Evolutionary conservation across 2,888 invertebrate species (phyloP).

Genomic region (Rhabditophanes sp.): DNA sequence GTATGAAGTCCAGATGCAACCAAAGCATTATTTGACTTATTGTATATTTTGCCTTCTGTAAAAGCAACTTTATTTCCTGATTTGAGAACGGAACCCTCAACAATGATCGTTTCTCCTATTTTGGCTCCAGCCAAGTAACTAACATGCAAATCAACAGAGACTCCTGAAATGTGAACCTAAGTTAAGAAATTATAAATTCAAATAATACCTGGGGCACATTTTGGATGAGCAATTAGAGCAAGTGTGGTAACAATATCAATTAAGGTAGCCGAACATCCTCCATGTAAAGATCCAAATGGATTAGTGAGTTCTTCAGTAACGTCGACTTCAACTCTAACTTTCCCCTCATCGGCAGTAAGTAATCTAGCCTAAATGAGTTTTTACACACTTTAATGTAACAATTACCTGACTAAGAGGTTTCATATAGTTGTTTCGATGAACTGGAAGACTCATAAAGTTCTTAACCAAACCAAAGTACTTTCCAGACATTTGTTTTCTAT

Average conservation of each 20-base stretch:
- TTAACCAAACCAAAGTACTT: too few species aligned
- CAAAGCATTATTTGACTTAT: constrained; percentile 57
- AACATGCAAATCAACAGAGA: constrained; percentile 67
- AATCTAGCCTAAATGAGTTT: constrained; percentile 23
- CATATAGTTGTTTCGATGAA: too few species aligned
- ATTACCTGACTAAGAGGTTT: too few species aligned
- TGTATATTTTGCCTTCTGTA: constrained; percentile 61
- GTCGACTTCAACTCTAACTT: constrained; percentile 28
- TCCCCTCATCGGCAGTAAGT: constrained; percentile 21
- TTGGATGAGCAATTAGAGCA: constrained; percentile 22
- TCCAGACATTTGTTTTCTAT: too few species aligned
- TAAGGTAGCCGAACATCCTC: constrained; percentile 32
- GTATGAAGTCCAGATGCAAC: constrained; percentile 71
- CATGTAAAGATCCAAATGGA: constrained; percentile 23
- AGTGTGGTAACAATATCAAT: constrained; percentile 35
- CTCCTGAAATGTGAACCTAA: constrained; percentile 52
- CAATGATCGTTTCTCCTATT: constrained; percentile 61
- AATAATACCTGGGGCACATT: constrained; percentile 3
- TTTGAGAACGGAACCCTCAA: constrained; percentile 63
- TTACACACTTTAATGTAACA: too few species aligned
- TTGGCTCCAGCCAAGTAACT: constrained; percentile 64
- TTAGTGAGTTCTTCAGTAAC: constrained; percentile 27
- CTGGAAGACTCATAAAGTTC: too few species aligned
- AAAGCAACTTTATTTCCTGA: constrained; percentile 66
- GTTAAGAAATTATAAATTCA: not conserved